phyloP scores from a whole-genome alignment of 2,797 vertebrate species.

The Darevskia mixta region DNA sequence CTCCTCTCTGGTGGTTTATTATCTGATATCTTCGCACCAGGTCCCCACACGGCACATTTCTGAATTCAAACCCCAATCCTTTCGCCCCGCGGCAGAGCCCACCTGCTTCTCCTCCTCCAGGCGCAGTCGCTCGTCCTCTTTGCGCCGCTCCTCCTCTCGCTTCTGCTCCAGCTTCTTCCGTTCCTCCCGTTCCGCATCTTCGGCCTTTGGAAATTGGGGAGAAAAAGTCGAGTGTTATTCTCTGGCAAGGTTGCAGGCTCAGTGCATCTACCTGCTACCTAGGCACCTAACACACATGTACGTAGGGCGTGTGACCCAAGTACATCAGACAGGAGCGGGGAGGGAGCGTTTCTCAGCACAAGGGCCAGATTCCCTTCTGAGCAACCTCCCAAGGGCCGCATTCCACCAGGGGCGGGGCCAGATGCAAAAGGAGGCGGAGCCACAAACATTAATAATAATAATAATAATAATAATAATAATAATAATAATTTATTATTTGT shows the following conservation, averaged over 20 bases:
- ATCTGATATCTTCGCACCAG: neutral
- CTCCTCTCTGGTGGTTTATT: neutral
- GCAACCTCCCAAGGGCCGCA: no score
- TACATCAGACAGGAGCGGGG: no score
- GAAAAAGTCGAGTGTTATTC: slow-evolving; percentile 11
- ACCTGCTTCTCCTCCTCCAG: slow-evolving; percentile 89
- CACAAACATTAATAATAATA: no score
- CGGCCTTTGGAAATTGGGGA: slow-evolving; percentile 80
- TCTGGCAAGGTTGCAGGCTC: neutral
- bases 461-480: no score
- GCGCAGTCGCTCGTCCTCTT: slow-evolving; percentile 88
- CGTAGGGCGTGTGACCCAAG: no score
- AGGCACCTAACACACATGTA: no score
- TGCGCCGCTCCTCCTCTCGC: slow-evolving; percentile 88
- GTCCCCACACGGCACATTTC: neutral
- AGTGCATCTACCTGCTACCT: neutral
- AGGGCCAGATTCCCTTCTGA: no score
- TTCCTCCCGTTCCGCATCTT: slow-evolving; percentile 93
- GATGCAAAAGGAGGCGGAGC: no score
- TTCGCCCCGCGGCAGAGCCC: neutral
- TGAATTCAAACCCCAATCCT: neutral
- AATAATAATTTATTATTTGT: no score
- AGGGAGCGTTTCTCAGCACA: no score
- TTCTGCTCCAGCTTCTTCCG: slow-evolving; percentile 88
- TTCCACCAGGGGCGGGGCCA: no score